Percentiles rank a stretch among this genome's conserved stretches.
Evolutionary conservation across 2,888 invertebrate genomes (phyloP).

Genomic region (Stenchaetothrips biformis): DNA sequence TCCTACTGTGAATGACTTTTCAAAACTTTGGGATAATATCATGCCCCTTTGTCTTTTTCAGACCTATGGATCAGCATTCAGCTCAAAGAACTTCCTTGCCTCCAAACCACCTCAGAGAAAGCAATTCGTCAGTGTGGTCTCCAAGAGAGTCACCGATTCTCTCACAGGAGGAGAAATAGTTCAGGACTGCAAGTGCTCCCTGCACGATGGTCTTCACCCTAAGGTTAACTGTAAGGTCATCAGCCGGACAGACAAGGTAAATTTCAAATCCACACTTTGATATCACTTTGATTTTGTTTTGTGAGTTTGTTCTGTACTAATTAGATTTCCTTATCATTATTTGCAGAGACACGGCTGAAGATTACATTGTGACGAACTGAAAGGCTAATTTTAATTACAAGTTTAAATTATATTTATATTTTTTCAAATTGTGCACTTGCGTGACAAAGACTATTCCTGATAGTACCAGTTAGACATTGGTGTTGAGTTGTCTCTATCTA

Average conservation of each 20-base stretch:
- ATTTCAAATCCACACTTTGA: background rate
- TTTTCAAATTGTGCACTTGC: slow-evolving; percentile 13
- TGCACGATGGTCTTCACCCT: slow-evolving; percentile 40
- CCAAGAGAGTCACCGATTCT: slow-evolving; percentile 43
- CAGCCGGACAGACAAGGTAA: slow-evolving; percentile 42
- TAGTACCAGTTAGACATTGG: no score
- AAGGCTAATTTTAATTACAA: slow-evolving; percentile 4
- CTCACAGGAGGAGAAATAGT: slow-evolving; percentile 42
- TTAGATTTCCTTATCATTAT: background rate
- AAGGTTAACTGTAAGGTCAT: slow-evolving; percentile 44
- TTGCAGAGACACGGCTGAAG: slow-evolving; percentile 1
- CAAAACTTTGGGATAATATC: background rate
- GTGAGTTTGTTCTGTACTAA: background rate
- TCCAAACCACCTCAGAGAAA: slow-evolving; percentile 56
- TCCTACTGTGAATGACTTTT: background rate
- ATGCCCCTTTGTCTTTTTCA: slow-evolving; percentile 43
- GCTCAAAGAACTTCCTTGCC: slow-evolving; percentile 55
- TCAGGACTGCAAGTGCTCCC: slow-evolving; percentile 45
- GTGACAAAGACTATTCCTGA: background rate
- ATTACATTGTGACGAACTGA: background rate
- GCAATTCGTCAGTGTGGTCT: slow-evolving; percentile 54
- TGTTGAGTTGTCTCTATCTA: background rate
- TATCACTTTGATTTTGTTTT: background rate
- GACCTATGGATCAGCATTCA: slow-evolving; percentile 63
- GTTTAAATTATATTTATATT: slow-evolving; percentile 16